Base-by-base conservation (phyloP, 2,888 invertebrate genomes). In the Sinhomidia bicolor region DNA sequence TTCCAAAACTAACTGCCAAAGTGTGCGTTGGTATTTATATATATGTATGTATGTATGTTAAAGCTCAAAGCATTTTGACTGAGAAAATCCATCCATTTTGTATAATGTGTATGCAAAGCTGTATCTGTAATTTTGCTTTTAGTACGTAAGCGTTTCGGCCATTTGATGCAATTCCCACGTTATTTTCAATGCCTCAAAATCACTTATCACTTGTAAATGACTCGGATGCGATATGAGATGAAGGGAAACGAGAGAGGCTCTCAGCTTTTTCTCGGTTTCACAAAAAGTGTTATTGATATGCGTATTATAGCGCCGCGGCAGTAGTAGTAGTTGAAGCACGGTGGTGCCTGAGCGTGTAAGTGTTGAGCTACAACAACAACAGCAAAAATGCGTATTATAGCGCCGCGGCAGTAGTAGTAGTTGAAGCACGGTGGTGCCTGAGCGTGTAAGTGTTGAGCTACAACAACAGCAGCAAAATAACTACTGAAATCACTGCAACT, bases 151-250 rank as follows among this genome's bases (percentile, higher is more conserved):
- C 57, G 23, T 51, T 80, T 20, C 26, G 79, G 80, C 68, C 86
- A 88, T 62, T 88, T 88, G 87, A 88, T 81, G 76, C 82, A 80
- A 88, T 88, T 88, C 87, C 82, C 87, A 88, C 87, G 82, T 88
- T 88, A 82, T 78, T 88, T 86, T 41, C 60, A 74, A 88, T 65
- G 82, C 82, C 54, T 74, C 81, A 82, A 86, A 82, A 86, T 86
- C 86, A 86, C 80, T 86, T 74, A 76, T 84, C 84, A 57, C 44
- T 84, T 57, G 78, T 32, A 57, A 57, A 78, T 57, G 54, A 57
- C 78, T 74, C 44, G 26, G n/a, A 47, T 26, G n/a, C n/a, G n/a
- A n/a, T n/a, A n/a, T n/a, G n/a, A n/a, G n/a, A n/a, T n/a, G n/a
- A n/a, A n/a, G n/a, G n/a, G n/a, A n/a, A n/a, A n/a, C n/a, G n/a